phyloP scores from a whole-genome alignment of 2,888 invertebrate species.

The Heliconius erato region DNA sequence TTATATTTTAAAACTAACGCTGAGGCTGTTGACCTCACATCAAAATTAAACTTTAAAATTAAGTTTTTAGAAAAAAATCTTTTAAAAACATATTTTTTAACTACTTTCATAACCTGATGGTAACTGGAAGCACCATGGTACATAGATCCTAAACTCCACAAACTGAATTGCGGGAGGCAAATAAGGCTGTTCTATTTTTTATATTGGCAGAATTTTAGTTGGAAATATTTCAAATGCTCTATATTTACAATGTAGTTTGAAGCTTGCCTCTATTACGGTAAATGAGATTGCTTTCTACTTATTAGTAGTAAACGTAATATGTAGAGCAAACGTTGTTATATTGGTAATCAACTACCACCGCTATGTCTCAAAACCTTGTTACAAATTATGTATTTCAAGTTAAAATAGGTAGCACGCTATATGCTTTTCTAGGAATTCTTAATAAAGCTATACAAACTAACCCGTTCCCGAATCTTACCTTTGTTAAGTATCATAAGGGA shows the following conservation, averaged over 20 bases:
- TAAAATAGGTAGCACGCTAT: neutral
- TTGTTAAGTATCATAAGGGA: neutral
- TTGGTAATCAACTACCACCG: neutral
- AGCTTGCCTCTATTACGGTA: conserved; percentile 1
- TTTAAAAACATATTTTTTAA: no score
- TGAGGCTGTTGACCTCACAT: no score
- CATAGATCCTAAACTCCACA: neutral
- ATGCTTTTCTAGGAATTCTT: no score
- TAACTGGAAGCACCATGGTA: neutral
- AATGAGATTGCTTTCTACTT: neutral
- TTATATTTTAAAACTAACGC: no score
- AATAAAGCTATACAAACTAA: neutral
- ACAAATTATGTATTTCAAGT: neutral
- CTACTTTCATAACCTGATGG: no score
- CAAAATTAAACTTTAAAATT: no score
- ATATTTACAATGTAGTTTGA: conserved; percentile 2
- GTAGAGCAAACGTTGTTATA: conserved; percentile 16
- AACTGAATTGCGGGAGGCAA: neutral
- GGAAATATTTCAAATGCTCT: neutral
- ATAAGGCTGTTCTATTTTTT: neutral
- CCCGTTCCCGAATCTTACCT: no score
- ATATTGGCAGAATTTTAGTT: neutral
- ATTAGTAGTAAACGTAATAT: neutral
- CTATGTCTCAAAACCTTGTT: neutral
- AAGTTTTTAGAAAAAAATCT: no score